Conservation (phyloP, 2,888 invertebrate species). For the Synergus laeviventris region DNA sequence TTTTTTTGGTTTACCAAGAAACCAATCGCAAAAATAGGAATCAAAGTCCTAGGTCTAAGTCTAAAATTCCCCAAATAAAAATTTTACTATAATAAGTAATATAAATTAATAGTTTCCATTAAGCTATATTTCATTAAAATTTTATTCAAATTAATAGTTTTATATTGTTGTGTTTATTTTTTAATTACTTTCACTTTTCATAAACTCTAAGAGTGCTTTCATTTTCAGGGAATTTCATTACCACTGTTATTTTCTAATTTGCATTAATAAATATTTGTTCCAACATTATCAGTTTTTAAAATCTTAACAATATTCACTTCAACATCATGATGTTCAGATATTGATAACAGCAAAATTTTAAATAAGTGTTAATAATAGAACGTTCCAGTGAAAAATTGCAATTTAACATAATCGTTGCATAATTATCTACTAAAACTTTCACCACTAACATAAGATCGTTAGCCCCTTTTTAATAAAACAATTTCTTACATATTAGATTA, state of each 20-base stretch:
- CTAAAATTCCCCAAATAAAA: too few relatives aligned
- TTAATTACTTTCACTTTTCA: not conserved
- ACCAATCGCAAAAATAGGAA: too few relatives aligned
- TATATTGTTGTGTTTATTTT: too few relatives aligned
- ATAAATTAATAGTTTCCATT: too few relatives aligned
- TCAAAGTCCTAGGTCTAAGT: too few relatives aligned
- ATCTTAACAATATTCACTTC: too few relatives aligned
- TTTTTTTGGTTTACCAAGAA: too few relatives aligned
- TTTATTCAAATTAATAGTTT: too few relatives aligned
- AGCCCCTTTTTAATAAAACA: not conserved
- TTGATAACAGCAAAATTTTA: not conserved
- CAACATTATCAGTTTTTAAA: not conserved
- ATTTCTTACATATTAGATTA: not conserved
- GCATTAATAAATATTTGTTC: not conserved
- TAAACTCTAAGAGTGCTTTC: not conserved
- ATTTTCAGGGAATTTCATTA: not conserved
- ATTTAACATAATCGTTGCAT: not conserved
- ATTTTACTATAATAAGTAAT: too few relatives aligned
- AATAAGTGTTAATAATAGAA: not conserved
- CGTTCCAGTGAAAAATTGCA: not conserved
- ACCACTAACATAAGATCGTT: not conserved
- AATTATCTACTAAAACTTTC: slow-evolving; percentile 2
- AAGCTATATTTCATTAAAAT: too few relatives aligned
- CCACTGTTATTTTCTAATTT: not conserved
- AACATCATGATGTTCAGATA: too few relatives aligned